These are phyloP conservation scores for Bungarus multicinctus DNA, from an alignment of 2,113 vertebrate genomes.

Conservation along the genomic window DNA sequence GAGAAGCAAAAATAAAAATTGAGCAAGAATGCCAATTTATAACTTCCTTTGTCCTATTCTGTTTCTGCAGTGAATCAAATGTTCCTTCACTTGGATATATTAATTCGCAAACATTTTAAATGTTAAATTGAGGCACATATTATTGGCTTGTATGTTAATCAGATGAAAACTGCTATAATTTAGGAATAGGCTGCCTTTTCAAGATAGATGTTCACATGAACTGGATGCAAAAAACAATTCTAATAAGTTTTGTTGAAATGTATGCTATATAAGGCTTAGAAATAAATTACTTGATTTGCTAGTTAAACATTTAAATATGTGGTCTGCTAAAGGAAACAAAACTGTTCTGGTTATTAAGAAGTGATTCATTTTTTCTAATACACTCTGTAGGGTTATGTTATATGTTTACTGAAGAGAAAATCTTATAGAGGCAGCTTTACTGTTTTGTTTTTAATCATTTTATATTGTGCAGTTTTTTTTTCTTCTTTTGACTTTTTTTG, in stretches of 20 bases:
- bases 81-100: neutral
- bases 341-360: slow-evolving; percentile 8
- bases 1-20: neutral
- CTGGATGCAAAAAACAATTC: neutral
- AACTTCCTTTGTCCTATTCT: neutral
- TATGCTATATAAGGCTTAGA: neutral
- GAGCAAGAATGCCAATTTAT: neutral
- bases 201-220: neutral
- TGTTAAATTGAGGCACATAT: slow-evolving; percentile 1
- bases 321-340: neutral
- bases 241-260: neutral
- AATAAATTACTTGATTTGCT: neutral
- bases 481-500: neutral
- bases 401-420: neutral
- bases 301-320: slow-evolving; percentile 19
- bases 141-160: neutral
- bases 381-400: neutral
- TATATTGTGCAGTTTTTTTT: neutral
- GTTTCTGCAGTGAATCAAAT: slow-evolving; percentile 1
- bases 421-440: neutral
- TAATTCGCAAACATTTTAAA: neutral
- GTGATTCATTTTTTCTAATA: slow-evolving; percentile 14
- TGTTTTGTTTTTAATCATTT: neutral
- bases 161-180: neutral
- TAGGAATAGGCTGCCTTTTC: neutral